These are phyloP conservation scores for Cebus imitator DNA, from an alignment of 2,113 vertebrate genomes.

Conservation along the genomic window DNA sequence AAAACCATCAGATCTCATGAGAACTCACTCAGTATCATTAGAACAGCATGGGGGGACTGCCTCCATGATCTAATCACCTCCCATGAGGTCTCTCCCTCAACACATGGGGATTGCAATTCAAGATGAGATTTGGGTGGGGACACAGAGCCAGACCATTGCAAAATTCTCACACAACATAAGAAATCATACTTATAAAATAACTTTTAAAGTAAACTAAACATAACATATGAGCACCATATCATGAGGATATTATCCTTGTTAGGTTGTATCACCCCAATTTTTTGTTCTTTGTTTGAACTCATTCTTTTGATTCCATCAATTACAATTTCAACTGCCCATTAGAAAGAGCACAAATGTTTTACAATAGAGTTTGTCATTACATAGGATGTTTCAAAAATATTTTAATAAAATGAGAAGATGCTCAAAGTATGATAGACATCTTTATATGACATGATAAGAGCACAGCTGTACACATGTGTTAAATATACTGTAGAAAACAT, in stretches of 20 bases:
- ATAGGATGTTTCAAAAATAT: neutral
- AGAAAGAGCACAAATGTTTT: neutral
- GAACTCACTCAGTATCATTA: too few species aligned
- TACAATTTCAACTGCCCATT: neutral
- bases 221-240: neutral
- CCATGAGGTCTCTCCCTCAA: too few species aligned
- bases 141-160: neutral
- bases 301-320: neutral
- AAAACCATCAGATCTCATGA: too few species aligned
- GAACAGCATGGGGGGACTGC: too few species aligned
- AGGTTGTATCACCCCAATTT: neutral
- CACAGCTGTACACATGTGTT: neutral
- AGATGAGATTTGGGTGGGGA: too few species aligned
- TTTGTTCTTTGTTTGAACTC: neutral
- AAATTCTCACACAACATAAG: neutral
- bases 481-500: neutral
- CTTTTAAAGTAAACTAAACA: neutral
- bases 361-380: neutral
- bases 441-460: neutral
- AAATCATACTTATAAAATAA: neutral
- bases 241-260: neutral
- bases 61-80: too few species aligned
- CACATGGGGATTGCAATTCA: too few species aligned
- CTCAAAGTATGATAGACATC: neutral
- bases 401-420: neutral